Conservation (phyloP, 2,888 invertebrate species). For the Mamestra brassicae region DNA sequence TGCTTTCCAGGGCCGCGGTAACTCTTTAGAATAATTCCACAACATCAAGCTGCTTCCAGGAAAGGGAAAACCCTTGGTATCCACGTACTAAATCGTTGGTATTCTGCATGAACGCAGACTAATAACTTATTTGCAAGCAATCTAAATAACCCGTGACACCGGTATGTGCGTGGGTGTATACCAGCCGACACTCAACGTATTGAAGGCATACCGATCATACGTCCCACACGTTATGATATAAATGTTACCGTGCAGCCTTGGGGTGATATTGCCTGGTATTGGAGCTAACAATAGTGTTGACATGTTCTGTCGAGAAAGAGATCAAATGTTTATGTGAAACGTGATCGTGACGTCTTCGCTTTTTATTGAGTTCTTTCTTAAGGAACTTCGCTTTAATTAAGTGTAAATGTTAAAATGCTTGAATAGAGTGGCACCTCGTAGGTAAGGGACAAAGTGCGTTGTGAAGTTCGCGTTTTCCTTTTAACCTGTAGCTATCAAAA, state of each 20-base stretch:
- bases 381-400: not conserved
- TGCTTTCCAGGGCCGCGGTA: too few species aligned
- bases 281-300: not conserved
- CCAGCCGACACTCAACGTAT: not conserved
- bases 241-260: not conserved
- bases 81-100: not conserved
- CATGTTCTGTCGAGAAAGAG: not conserved
- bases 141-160: constrained; percentile 4
- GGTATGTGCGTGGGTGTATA: constrained; percentile 2
- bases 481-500: too few species aligned
- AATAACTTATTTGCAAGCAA: constrained; percentile 15
- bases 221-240: not conserved
- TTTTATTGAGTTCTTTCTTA: too few species aligned
- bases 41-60: not conserved
- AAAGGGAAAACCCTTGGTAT: not conserved
- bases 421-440: too few species aligned
- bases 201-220: constrained; percentile 5
- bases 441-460: too few species aligned
- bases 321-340: not conserved
- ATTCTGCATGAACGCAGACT: not conserved
- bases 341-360: not conserved
- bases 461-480: too few species aligned
- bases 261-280: not conserved
- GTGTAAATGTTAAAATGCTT: too few species aligned
- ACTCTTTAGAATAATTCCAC: too few species aligned